Evolutionary conservation across 2,888 invertebrate species (phyloP), one percentile per base, ranked within the genome.

Genomic region (Amiota minor): DNA sequence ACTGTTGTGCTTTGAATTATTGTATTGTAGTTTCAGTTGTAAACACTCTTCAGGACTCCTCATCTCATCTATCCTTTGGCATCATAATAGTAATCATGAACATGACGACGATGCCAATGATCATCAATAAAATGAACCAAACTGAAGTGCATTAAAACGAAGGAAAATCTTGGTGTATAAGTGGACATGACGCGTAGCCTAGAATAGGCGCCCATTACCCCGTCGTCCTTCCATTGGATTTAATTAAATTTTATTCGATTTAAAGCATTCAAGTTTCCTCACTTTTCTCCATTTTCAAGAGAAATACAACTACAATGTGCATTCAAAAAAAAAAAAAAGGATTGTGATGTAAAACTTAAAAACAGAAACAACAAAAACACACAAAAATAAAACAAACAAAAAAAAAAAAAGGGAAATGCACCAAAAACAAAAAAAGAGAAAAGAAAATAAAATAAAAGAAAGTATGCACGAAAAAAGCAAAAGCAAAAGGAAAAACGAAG

Each of bases 281-380:
- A 18, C 59, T 59, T 12, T 53, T n/a, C n/a, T 6, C 35, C 6
- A 4, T 4, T 14, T 50, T 11, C 50, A 50, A 50, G 79, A 79
- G 78, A 72, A 23, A 23, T 23, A 35, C 35, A 35, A 35, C 2
- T 6, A 35, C 35, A 35, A 35, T 6, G 35, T 35, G 35, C 35
- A 35, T 6, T 8, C 35, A 35, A 35, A 35, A 35, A 35, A 35
- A 35, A 35, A 35, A 35, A 35, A 35, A 35, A 35, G 35, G 35
- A 35, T 35, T 35, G 4, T 6, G 6, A 35, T 35, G 35, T 6
- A 35, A 35, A 35, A 35, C 35, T 35, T 35, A 35, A 23, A 23
- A 23, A 35, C 35, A 35, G 35, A 35, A 35, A 35, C 4, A 35
- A 8, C 2, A 35, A 35, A 35, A 35, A 2, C 61, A 9, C 70